Evolutionary conservation across 2,113 vertebrate species (phyloP).

Genomic region (Albula goreensis): DNA sequence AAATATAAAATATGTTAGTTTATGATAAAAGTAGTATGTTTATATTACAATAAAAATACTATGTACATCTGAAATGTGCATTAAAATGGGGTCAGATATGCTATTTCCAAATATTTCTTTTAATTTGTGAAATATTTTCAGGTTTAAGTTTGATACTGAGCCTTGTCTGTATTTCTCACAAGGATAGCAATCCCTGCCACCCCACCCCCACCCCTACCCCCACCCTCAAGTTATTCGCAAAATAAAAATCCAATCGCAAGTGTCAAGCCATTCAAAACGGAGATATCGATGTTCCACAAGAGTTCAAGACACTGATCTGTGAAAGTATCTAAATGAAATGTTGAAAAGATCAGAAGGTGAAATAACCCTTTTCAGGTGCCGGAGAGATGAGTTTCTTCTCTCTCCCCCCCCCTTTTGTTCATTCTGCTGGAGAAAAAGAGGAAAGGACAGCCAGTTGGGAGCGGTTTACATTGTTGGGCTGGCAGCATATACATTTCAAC

Average conservation of each 20-base stretch:
- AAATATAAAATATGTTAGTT: background rate
- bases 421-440: background rate
- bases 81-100: background rate
- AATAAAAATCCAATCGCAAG: slow-evolving; percentile 7
- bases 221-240: background rate
- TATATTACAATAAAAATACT: no score
- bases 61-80: no score
- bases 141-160: background rate
- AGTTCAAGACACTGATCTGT: slow-evolving; percentile 46
- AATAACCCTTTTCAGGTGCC: slow-evolving; percentile 42
- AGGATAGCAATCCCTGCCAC: background rate
- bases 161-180: background rate
- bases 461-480: slow-evolving; percentile 37
- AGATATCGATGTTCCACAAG: slow-evolving; percentile 42
- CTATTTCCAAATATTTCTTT: background rate
- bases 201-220: background rate
- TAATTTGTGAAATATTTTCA: background rate
- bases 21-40: no score
- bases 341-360: slow-evolving; percentile 35
- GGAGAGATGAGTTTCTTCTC: slow-evolving; percentile 30
- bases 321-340: slow-evolving; percentile 29
- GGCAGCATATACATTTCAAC: slow-evolving; percentile 39
- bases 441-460: slow-evolving; percentile 33
- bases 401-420: slow-evolving; percentile 11
- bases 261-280: slow-evolving; percentile 24